These are phyloP conservation scores for Thinocorus orbignyianus DNA, from an alignment of 2,113 vertebrate species.

Conservation along the genomic window DNA sequence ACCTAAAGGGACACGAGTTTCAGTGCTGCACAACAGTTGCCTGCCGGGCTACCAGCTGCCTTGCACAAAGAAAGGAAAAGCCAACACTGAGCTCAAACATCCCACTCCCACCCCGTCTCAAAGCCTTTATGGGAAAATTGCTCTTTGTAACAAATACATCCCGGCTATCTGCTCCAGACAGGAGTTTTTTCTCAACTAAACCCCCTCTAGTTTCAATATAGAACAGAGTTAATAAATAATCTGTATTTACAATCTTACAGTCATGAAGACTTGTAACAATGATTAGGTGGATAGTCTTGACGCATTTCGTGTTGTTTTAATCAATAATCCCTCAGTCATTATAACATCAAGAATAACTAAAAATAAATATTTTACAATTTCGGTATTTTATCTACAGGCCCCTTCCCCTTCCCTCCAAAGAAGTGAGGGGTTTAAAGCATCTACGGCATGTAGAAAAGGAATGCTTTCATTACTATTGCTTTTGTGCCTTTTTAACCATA, in stretches of 20 bases:
- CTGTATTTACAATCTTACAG: slow-evolving; percentile 84
- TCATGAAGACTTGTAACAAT: slow-evolving; percentile 73
- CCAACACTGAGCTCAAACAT: slow-evolving; percentile 40
- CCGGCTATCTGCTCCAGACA: slow-evolving; percentile 53
- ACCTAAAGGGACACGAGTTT: neutral
- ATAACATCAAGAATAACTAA: slow-evolving; percentile 66
- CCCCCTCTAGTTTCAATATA: slow-evolving; percentile 66
- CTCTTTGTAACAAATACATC: slow-evolving; percentile 47
- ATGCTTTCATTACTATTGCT: slow-evolving; percentile 61
- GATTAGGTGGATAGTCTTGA: slow-evolving; percentile 77
- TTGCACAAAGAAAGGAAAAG: slow-evolving; percentile 58
- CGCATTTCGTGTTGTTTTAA: slow-evolving; percentile 70
- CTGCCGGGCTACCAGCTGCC: slow-evolving; percentile 10
- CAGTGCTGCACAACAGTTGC: neutral
- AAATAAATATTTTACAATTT: slow-evolving; percentile 82
- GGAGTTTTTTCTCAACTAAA: neutral
- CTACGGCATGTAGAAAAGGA: slow-evolving; percentile 67
- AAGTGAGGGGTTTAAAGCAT: slow-evolving; percentile 11
- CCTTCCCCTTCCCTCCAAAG: slow-evolving; percentile 11
- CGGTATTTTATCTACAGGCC: slow-evolving; percentile 60
- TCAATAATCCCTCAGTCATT: slow-evolving; percentile 69
- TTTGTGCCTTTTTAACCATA: slow-evolving; percentile 82
- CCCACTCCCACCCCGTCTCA: neutral
- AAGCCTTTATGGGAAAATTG: slow-evolving; percentile 43
- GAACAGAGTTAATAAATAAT: slow-evolving; percentile 84